phyloP scores from a whole-genome alignment of 2,888 invertebrate genomes.

The Margaritifera margaritifera region DNA sequence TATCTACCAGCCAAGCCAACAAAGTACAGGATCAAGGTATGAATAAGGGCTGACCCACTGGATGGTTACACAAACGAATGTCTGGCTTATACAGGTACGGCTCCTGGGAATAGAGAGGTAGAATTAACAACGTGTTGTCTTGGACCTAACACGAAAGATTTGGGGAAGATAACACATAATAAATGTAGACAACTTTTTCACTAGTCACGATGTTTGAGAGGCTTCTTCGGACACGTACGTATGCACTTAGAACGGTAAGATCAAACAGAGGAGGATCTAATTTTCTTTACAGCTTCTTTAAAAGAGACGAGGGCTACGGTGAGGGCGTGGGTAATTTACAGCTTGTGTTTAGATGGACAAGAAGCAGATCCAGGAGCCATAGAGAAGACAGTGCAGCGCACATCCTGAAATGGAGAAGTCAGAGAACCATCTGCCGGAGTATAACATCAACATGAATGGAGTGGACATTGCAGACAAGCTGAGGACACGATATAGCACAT shows the following conservation, averaged over 20 bases:
- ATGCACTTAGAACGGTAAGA: neutral
- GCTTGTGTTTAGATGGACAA: too few species aligned
- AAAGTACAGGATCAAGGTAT: constrained; percentile 23
- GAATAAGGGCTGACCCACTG: constrained; percentile 18
- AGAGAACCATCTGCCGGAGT: too few species aligned
- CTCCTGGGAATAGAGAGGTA: neutral
- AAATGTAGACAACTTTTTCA: constrained; percentile 10
- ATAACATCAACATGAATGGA: too few species aligned
- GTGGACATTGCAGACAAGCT: too few species aligned
- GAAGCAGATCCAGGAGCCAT: too few species aligned
- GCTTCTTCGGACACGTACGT: neutral
- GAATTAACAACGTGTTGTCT: neutral
- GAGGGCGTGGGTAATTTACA: too few species aligned
- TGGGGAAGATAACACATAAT: neutral
- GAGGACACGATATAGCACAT: too few species aligned
- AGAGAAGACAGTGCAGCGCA: too few species aligned
- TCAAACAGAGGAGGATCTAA: constrained; percentile 5
- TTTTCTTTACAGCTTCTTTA: neutral
- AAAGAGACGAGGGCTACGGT: neutral
- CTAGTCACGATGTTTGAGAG: neutral
- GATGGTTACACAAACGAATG: constrained; percentile 18
- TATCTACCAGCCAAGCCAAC: constrained; percentile 20
- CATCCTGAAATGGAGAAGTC: too few species aligned
- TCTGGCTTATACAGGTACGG: constrained; percentile 15
- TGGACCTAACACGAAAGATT: constrained; percentile 4